phyloP scores from a whole-genome alignment of 1,140 invertebrate species.

The Araneus ventricosus region DNA sequence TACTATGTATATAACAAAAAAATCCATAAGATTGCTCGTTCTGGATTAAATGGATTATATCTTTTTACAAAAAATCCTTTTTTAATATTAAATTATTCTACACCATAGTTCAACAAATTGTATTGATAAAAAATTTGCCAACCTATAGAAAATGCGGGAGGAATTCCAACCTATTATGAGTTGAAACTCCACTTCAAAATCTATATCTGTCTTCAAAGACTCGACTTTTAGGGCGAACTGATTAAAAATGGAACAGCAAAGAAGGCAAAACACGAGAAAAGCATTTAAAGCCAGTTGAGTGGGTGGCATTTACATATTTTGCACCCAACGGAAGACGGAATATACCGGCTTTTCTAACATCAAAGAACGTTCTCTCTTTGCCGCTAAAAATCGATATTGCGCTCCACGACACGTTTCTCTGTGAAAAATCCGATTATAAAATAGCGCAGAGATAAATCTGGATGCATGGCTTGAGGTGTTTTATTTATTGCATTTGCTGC shows the following conservation, averaged over 20 bases:
- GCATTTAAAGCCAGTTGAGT: not conserved
- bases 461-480: conserved; percentile 2
- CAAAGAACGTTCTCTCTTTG: not conserved
- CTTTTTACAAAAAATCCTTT: no score
- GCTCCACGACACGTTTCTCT: not conserved
- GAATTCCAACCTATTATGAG: no score
- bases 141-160: no score
- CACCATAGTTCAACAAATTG: no score
- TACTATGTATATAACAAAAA: no score
- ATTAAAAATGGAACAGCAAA: not conserved
- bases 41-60: no score
- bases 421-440: conserved; percentile 21
- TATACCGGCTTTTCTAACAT: not conserved
- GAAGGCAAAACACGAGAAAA: not conserved
- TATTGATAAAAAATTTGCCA: no score
- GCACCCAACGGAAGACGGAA: not conserved
- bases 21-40: no score
- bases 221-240: not conserved
- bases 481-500: not conserved
- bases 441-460: not conserved
- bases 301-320: not conserved
- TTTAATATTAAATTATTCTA: no score
- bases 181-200: no score
- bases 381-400: not conserved
- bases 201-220: not conserved